Evolutionary conservation across 2,113 vertebrate genomes (phyloP).

Genomic region (Phainopepla nitens): DNA sequence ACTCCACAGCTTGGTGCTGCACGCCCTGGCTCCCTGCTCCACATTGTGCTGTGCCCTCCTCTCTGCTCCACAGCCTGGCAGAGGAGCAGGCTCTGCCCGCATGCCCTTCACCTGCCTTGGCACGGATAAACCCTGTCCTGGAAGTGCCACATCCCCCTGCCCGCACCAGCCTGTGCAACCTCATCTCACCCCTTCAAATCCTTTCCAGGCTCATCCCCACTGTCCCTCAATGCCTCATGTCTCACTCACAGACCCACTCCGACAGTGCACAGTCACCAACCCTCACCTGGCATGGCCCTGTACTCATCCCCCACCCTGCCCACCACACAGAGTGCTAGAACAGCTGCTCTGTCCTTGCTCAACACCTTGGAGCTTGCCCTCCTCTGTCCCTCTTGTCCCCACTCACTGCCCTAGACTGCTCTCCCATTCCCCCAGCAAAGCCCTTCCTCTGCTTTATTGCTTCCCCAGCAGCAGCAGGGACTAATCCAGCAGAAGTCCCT

Average conservation of each 20-base stretch:
- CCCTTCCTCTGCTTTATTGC: not conserved
- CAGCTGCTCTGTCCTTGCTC: not conserved
- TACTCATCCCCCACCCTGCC: not conserved
- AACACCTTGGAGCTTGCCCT: rapidly evolving
- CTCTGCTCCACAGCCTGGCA: not conserved
- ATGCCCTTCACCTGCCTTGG: not conserved
- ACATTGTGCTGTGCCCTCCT: not conserved
- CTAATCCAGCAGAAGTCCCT: not conserved
- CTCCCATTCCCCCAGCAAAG: not conserved
- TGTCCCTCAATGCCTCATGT: not conserved
- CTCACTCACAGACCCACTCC: not conserved
- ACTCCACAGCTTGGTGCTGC: not conserved
- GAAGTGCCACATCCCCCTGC: not conserved
- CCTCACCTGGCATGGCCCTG: not conserved
- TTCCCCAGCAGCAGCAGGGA: not conserved
- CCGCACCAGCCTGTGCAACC: not conserved
- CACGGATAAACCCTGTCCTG: not conserved
- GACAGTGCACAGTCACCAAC: rapidly evolving
- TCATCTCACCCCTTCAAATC: not conserved
- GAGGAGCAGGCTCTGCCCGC: rapidly evolving
- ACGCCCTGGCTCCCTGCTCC: not conserved
- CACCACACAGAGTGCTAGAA: rapidly evolving
- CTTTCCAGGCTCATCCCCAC: not conserved
- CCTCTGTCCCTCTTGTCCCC: rapidly evolving
- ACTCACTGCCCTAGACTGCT: not conserved